Conservation (phyloP, 2,888 invertebrate genomes). For the Callyntrura sp. region DNA sequence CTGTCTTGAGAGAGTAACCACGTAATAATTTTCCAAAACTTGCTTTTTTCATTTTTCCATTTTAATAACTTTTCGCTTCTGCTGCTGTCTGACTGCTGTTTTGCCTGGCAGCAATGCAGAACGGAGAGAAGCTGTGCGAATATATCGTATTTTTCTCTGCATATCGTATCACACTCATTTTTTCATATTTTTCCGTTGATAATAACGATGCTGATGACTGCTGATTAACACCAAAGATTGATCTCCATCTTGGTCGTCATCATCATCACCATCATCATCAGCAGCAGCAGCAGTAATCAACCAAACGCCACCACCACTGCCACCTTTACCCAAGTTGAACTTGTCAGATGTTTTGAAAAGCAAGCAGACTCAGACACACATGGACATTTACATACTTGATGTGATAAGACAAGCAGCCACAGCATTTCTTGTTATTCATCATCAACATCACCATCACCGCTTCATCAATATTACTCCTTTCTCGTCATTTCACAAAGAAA, state of each 20-base stretch:
- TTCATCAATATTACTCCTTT: too few relatives aligned
- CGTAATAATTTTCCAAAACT: conserved; percentile 41
- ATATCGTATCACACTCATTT: background rate
- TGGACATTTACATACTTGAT: conserved; percentile 46
- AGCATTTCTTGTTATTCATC: background rate
- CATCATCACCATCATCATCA: conserved; percentile 13
- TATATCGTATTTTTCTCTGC: too few relatives aligned
- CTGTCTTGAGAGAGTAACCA: too few relatives aligned
- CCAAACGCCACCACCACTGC: background rate
- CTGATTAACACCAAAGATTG: conserved; percentile 44
- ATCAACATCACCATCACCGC: background rate
- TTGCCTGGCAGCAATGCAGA: conserved; percentile 7
- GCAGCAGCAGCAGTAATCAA: too few relatives aligned
- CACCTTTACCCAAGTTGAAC: background rate
- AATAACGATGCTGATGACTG: conserved; percentile 14
- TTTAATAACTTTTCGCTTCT: conserved; percentile 43
- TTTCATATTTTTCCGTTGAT: background rate
- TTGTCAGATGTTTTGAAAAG: conserved; percentile 40
- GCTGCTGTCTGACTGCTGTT: too few relatives aligned
- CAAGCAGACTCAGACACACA: too few relatives aligned
- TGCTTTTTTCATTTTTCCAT: conserved; percentile 36
- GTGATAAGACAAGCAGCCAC: conserved; percentile 18
- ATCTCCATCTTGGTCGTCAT: conserved; percentile 24
- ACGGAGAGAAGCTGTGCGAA: background rate
- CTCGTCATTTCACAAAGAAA: conserved; percentile 8